A percentile compares a stretch with the other conserved stretches of the same genome.
phyloP scores from a whole-genome alignment of 2,888 invertebrate species.

The Meiosimyza platycephala region DNA sequence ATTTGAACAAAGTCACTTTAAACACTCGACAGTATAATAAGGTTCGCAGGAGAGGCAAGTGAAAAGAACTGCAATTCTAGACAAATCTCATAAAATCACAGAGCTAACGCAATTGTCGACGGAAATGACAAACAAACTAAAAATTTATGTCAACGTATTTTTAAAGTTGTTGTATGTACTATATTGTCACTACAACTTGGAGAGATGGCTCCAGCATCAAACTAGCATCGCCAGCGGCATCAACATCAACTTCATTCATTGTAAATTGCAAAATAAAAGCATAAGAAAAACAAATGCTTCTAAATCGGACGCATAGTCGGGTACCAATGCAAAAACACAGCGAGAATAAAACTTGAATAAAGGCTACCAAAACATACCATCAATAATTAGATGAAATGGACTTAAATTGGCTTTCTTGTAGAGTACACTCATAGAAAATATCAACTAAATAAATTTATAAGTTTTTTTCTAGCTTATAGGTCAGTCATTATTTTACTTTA shows the following conservation, averaged over 20 bases:
- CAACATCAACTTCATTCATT: not conserved
- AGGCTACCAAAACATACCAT: no score
- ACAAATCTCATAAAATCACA: conserved; percentile 24
- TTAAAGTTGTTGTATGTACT: not conserved
- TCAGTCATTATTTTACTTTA: no score
- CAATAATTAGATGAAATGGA: no score
- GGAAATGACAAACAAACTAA: conserved; percentile 20
- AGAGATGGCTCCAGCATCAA: not conserved
- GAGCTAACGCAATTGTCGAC: conserved; percentile 25
- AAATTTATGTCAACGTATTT: conserved; percentile 9
- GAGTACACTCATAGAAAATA: no score
- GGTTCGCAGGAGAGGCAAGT: not conserved
- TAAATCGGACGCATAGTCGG: conserved; percentile 20
- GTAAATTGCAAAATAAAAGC: conserved; percentile 1
- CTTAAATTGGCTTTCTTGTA: no score
- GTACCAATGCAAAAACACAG: not conserved
- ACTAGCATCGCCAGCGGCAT: not conserved
- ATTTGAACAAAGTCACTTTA: no score
- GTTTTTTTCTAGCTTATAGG: no score
- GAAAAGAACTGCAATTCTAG: conserved; percentile 12
- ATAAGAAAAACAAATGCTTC: conserved; percentile 7
- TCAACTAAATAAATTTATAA: no score
- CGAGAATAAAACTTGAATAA: no score
- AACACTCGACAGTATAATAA: not conserved
- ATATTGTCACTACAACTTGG: not conserved